Evolutionary conservation across 2,113 vertebrate genomes (phyloP), one percentile per base, ranked within the genome.

Genomic region (Oxygymnocypris stewartii): DNA sequence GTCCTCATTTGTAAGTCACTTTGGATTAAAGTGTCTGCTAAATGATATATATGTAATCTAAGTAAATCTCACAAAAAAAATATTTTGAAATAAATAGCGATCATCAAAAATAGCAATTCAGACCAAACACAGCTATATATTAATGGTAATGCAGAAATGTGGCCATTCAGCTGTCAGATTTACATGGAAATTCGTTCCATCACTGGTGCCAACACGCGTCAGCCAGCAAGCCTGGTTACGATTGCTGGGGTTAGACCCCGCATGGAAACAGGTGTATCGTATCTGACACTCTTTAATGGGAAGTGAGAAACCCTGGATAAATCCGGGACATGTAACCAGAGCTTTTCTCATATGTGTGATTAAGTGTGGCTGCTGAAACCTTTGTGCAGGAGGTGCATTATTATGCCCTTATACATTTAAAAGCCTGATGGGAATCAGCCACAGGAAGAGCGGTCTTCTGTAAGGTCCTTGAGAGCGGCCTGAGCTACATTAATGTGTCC

Each of bases 181-280:
- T 84, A 84, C 89, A 79, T 87, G 13, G 63, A 86, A 67, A 79
- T 77, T 49, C 37, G 59, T 93, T 93, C 91, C 86, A 87, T 88
- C 37, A 90, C 91, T 90, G 82, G 28, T 77, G 82, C 86, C 79
- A 87, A 89, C 61, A 81, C 88, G 88, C 89, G 88, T 91, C 88
- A 89, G 84, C 85, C 75, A 20, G 28, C 75, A 28, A 87, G 44
- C 80, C 65, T 75, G 79, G 86, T 90, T 85, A 89, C 81, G 91
- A 88, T 86, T 87, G 18, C 31, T 44, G 42, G 76, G 49, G 49
- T 81, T 28, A 81, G 82, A 88, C 20, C 73, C 11, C 2, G 85
- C 49, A 31, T 44, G 79, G 90, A 91, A 91, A 94, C 92, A 94
- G 93, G 91, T 94, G 93, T 90, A 83, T 84, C 67, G 2, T 90